A percentile compares a stretch with the other conserved stretches of the same genome.
phyloP scores from a whole-genome alignment of 2,797 vertebrate species.

The Micrastur ruficollis region DNA sequence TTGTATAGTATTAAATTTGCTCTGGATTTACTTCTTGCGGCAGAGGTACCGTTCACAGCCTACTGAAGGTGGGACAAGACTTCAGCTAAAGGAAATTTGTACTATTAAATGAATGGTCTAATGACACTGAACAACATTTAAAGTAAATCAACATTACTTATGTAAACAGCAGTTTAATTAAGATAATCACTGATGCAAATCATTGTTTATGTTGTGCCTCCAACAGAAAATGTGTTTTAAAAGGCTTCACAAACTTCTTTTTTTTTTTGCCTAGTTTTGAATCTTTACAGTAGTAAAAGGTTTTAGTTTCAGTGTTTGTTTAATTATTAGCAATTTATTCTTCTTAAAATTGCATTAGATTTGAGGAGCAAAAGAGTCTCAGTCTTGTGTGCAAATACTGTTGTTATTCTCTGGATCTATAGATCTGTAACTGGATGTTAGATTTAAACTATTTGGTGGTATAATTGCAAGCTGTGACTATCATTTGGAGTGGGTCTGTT shows the following conservation, averaged over 20 bases:
- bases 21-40: background rate
- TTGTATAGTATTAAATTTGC: background rate
- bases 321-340: constrained; percentile 29
- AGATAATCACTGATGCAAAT: constrained; percentile 65
- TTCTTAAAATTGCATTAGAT: background rate
- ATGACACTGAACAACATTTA: constrained; percentile 28
- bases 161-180: constrained; percentile 68
- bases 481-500: background rate
- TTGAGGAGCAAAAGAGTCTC: background rate
- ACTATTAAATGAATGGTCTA: constrained; percentile 41
- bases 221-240: constrained; percentile 42
- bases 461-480: constrained; percentile 36
- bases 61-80: constrained; percentile 6
- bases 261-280: background rate
- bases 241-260: background rate
- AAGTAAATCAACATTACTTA: constrained; percentile 59
- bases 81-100: constrained; percentile 39
- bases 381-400: background rate
- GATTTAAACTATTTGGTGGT: background rate
- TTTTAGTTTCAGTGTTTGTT: background rate
- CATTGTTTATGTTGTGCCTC: constrained; percentile 27
- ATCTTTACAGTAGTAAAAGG: background rate
- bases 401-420: background rate
- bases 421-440: background rate
- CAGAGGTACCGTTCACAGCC: background rate